Evolutionary conservation across 35 echinoderm and acorn worm species (phyloP), one percentile per base, ranked within the genome.

Genomic region (Heliocidaris erythrogramma): DNA sequence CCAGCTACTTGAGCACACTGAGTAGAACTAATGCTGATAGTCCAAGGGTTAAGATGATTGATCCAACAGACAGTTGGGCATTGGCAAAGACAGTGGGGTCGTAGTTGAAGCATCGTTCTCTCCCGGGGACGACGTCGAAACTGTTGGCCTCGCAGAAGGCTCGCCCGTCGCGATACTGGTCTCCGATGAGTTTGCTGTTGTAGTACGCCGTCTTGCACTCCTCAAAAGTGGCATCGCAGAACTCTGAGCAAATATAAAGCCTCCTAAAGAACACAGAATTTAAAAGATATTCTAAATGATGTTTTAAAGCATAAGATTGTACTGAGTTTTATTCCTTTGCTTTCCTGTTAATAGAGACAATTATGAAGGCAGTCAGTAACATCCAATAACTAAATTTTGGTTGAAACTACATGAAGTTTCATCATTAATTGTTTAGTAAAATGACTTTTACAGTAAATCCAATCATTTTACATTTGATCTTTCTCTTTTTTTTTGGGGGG

Each of bases 21-120:
- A 89, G 14, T 32, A 89, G 47, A 32, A 89, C 87, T 35, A 48
- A 17, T 5, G 18, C 87, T 42, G 87, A 89, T 16, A 89, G 87
- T 31, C 31, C 31, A 31, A 89, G 47, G 10, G 87, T 89, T 32
- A 89, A 42, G 31, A 89, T 24, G 10, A 48, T 48, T 9, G 87
- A 89, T 18, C 87, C 87, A 4, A 89, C 87, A 3, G 87, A 89
- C 30, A 89, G 18, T 5, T 31, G 87, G 21, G 87, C 87, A 30
- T 89, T 32, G 5, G 31, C 96, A 96, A 99, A 99, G 11, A 97
- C 98, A 13, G 86, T 85, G 0, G 96, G 93, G 94, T 99, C 98
- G 96, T 97, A 99, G 94, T 97, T 96, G 84, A 99, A 99, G 53
- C 98, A 99, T 92, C 95, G 86, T n/a, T 97, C 96, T 47, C 93